Evolutionary conservation across 2,888 invertebrate genomes (phyloP), one percentile per base, ranked within the genome.

Genomic region (Aporophyla lueneburgensis): DNA sequence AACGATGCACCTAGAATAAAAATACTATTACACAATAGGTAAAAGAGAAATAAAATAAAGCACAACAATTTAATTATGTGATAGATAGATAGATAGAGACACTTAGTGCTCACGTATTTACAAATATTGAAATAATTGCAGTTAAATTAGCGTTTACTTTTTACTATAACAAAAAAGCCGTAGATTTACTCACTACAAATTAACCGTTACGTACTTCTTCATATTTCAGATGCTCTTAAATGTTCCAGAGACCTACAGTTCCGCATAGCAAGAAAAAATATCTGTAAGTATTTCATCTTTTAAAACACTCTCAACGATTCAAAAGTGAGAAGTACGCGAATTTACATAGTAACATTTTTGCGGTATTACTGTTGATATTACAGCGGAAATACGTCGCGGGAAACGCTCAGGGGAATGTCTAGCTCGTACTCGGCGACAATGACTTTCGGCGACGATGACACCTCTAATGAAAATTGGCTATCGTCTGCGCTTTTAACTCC

Each of bases 381-480:
- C 71, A 72, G 76, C 71, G 80, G 65, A 82, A 85, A 86, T 85
- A 87, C 81, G 80, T 76, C 71, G 80, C 71, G 58, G 54, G 77
- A 61, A 65, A 43, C 65, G 73, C 89, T 76, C 87, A 40, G 56
- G 90, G 90, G 88, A 89, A 88, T 87, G 82, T 75, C 67, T 80
- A 76, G 67, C 83, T 80, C 80, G 81, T 61, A 61, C 43, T 46
- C 68, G 70, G 68, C 71, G 74, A 80, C 85, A 75, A 82, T 83
- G 86, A 78, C 79, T 86, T 88, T 87, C 69, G 72, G 51, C 70
- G 74, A 65, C 74, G 79, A 70, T 63, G 83, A 81, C 77, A 83
- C 79, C 77, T 85, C 75, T 87, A 87, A 88, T 88, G 80, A 83
- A 87, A 85, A 88, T 88, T 83, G 74, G 80, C 85, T 85, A 72